Evolutionary conservation across 2,888 invertebrate species (phyloP).

Genomic region (Ctena decussata): DNA sequence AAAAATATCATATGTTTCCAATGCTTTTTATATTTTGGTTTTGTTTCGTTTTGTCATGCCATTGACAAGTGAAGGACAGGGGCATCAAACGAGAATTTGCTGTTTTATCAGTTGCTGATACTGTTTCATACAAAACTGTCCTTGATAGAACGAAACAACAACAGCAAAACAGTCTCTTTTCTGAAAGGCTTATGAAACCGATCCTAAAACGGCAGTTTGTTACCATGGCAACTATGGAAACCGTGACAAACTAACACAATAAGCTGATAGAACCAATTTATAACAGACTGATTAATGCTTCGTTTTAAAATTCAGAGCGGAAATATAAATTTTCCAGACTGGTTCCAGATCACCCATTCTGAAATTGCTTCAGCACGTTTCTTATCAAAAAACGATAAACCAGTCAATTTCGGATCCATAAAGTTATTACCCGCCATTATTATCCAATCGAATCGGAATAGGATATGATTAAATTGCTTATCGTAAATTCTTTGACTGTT

Average conservation of each 20-base stretch:
- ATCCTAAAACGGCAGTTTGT: too few species aligned
- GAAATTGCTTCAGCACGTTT: slow-evolving; percentile 27
- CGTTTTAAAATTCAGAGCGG: neutral
- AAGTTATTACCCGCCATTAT: slow-evolving; percentile 11
- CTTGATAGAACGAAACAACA: too few species aligned
- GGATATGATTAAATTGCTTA: slow-evolving; percentile 12
- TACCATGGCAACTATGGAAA: too few species aligned
- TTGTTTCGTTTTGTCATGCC: too few species aligned
- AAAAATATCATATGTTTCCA: too few species aligned
- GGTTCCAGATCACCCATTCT: neutral
- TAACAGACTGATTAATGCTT: neutral
- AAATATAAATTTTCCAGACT: neutral
- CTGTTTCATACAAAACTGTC: too few species aligned
- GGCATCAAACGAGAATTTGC: too few species aligned
- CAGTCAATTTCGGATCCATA: slow-evolving; percentile 3
- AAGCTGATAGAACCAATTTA: neutral
- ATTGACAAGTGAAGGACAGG: too few species aligned
- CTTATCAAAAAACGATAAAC: slow-evolving; percentile 22
- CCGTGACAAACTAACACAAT: neutral
- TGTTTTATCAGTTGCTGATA: too few species aligned
- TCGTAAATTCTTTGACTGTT: neutral
- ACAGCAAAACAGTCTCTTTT: too few species aligned
- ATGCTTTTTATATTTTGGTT: too few species aligned
- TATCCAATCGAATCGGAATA: slow-evolving; percentile 5
- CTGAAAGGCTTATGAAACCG: too few species aligned